Conservation (phyloP, 2,797 vertebrate species). For the Steatocranus sp. region DNA sequence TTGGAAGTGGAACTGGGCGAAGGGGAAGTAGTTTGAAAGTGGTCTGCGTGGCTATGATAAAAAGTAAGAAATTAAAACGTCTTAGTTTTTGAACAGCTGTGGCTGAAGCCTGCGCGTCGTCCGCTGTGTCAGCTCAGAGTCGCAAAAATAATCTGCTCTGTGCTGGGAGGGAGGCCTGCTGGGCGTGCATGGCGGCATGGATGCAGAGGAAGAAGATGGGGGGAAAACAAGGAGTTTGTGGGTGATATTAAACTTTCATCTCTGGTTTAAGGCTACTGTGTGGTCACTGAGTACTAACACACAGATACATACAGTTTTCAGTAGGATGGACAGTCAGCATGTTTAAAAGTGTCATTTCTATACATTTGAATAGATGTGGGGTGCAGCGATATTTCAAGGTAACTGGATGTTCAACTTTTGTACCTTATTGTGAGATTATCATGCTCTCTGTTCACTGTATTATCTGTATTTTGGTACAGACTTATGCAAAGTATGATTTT, state of each 20-base stretch:
- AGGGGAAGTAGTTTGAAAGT: slow-evolving; percentile 66
- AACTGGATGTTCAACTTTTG: not conserved
- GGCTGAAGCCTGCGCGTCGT: slow-evolving; percentile 35
- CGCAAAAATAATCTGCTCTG: slow-evolving; percentile 60
- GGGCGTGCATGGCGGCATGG: slow-evolving; percentile 23
- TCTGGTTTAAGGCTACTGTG: slow-evolving; percentile 40
- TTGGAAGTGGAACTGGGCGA: slow-evolving; percentile 60
- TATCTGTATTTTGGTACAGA: not conserved
- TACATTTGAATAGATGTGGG: not conserved
- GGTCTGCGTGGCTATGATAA: slow-evolving; percentile 76
- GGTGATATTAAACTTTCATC: slow-evolving; percentile 37
- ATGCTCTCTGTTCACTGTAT: not conserved
- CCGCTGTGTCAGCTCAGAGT: slow-evolving; percentile 38
- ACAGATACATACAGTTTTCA: not conserved
- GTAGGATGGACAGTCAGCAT: not conserved
- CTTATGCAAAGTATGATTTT: not conserved
- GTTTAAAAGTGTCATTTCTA: not conserved
- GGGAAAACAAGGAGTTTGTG: slow-evolving; percentile 20
- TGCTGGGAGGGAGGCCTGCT: slow-evolving; percentile 21
- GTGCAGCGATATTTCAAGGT: not conserved
- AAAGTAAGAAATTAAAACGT: slow-evolving; percentile 72
- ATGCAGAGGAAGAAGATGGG: not conserved
- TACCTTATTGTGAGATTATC: not conserved
- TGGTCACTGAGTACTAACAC: slow-evolving; percentile 28
- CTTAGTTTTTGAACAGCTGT: slow-evolving; percentile 58